phyloP scores from a whole-genome alignment of 2,797 vertebrate genomes.

The Cuniculus paca region DNA sequence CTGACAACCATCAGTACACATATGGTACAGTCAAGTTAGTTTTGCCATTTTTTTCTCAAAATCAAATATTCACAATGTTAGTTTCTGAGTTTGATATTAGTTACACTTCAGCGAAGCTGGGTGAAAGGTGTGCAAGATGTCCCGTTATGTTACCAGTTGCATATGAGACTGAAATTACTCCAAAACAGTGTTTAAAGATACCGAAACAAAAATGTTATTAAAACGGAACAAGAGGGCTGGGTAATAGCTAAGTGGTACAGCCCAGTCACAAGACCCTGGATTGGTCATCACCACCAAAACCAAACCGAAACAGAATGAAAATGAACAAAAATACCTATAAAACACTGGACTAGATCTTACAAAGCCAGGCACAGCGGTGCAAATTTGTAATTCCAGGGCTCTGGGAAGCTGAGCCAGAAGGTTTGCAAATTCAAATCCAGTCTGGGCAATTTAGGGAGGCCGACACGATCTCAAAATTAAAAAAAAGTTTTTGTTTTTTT shows the following conservation, averaged over 20 bases:
- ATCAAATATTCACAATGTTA: neutral
- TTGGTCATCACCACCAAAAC: neutral
- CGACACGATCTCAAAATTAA: neutral
- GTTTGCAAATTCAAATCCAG: neutral
- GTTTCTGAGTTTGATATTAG: neutral
- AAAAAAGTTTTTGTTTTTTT: too few relatives aligned
- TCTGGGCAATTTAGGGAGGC: neutral
- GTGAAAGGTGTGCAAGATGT: neutral
- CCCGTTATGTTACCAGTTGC: neutral
- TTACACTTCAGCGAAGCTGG: neutral
- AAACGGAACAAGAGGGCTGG: neutral
- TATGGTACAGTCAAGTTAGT: neutral
- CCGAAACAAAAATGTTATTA: neutral
- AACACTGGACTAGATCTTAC: neutral
- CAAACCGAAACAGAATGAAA: neutral
- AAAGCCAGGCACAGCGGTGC: neutral
- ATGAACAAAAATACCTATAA: neutral
- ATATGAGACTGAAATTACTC: neutral
- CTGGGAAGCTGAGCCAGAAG: neutral
- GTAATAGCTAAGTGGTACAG: neutral
- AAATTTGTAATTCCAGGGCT: neutral
- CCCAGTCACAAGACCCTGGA: neutral
- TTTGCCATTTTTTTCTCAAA: neutral
- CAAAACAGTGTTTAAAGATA: neutral
- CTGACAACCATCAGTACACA: too few relatives aligned